These are phyloP conservation scores for Protonibea diacanthus DNA, from an alignment of 2,797 vertebrate species.

Conservation along the genomic window DNA sequence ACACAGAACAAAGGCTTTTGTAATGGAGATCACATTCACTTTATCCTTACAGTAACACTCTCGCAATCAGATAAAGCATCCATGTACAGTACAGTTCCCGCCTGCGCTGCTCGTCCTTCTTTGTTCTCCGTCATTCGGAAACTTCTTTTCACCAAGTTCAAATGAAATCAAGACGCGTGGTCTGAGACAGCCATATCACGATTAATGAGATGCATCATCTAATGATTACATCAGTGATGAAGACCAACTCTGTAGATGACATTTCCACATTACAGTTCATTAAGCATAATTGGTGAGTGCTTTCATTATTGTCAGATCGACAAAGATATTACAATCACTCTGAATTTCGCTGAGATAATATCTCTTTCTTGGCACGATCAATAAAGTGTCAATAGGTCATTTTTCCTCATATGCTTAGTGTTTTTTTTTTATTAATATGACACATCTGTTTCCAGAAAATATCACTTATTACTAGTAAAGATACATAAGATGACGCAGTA, in stretches of 20 bases:
- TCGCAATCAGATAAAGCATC: slow-evolving; percentile 33
- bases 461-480: background rate
- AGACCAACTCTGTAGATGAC: slow-evolving; percentile 52
- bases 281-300: slow-evolving; percentile 59
- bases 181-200: slow-evolving; percentile 11
- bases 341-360: slow-evolving; percentile 80
- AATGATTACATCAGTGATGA: slow-evolving; percentile 53
- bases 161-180: background rate
- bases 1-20: slow-evolving; percentile 80
- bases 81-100: slow-evolving; percentile 9
- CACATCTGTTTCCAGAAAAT: slow-evolving; percentile 10
- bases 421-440: slow-evolving; percentile 49
- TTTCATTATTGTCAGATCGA: slow-evolving; percentile 72
- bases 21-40: slow-evolving; percentile 58
- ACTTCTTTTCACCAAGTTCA: background rate
- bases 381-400: slow-evolving; percentile 77
- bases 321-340: slow-evolving; percentile 71
- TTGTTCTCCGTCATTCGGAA: background rate
- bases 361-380: slow-evolving; percentile 67
- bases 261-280: slow-evolving; percentile 67
- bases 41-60: slow-evolving; percentile 43
- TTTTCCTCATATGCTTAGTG: slow-evolving; percentile 49
- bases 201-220: slow-evolving; percentile 53
- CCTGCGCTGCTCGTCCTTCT: slow-evolving; percentile 5
- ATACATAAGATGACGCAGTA: background rate